Evolutionary conservation across 2,888 invertebrate species (phyloP).

Genomic region (Scaeva pyrastri): DNA sequence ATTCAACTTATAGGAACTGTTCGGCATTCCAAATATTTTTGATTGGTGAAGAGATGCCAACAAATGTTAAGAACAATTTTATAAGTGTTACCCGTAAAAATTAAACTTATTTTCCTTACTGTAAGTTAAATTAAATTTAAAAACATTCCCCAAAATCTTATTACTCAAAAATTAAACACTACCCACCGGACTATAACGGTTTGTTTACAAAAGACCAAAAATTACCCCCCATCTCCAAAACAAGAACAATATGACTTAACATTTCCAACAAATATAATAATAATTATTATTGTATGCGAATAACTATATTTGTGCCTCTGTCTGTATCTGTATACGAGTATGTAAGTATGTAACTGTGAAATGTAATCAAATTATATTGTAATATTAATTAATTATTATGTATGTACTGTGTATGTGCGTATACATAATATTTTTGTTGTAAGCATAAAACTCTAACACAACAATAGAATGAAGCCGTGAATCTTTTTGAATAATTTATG

Average conservation of each 20-base stretch:
- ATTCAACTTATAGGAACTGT: too few species aligned
- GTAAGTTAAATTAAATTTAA: too few species aligned
- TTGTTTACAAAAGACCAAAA: background rate
- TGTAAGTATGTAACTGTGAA: slow-evolving; percentile 13
- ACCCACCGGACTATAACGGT: background rate
- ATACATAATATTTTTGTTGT: slow-evolving; percentile 32
- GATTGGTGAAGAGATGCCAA: too few species aligned
- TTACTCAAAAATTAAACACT: background rate
- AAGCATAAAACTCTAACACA: slow-evolving; percentile 24
- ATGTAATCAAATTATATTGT: slow-evolving; percentile 63
- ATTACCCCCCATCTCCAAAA: background rate
- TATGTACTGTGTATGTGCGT: background rate
- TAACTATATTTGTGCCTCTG: background rate
- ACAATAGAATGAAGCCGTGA: slow-evolving; percentile 24
- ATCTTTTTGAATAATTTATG: slow-evolving; percentile 61
- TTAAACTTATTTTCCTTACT: too few species aligned
- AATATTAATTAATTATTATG: slow-evolving; percentile 61
- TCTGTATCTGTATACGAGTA: background rate
- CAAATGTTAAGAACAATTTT: too few species aligned
- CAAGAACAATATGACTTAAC: slow-evolving; percentile 19
- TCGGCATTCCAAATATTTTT: too few species aligned
- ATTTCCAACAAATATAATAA: slow-evolving; percentile 13
- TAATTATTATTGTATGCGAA: slow-evolving; percentile 13
- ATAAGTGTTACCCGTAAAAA: too few species aligned
- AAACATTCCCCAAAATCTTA: too few species aligned